Evolutionary conservation across 1,140 invertebrate genomes (phyloP), one percentile per base, ranked within the genome.

Genomic region (Nomia melanderi): DNA sequence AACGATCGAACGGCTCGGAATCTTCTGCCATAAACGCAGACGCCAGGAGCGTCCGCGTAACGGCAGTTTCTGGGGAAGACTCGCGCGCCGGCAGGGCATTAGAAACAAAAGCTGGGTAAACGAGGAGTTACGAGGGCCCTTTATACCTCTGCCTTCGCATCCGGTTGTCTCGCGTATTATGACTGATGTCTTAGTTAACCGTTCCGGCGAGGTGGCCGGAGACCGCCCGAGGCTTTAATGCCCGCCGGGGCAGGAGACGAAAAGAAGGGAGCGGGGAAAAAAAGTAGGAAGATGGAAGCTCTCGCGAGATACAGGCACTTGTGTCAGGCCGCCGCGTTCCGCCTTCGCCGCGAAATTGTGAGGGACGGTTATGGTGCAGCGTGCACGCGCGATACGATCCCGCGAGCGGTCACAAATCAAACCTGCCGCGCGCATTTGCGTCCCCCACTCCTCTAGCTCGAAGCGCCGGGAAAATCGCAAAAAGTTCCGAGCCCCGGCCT

Each of bases 71-170:
- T 56, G 59, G 47, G 56, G 23, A 69, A n/a, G 77, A 79, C 71
- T 17, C 59, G 65, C 39, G 81, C 47, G 69, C 33, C 72, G 31
- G 47, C 27, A 17, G 41, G 63, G 64, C 80, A 77, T 86, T 81
- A 70, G 79, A 81, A 86, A 86, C 59, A 77, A 86, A 86, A 86
- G 84, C 74, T 78, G 66, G 66, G 75, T 66, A 86, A 86, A 86
- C 85, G 85, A 86, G 85, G 54, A 86, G 85, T 86, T 86, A 86
- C 84, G 85, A 82, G 72, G 82, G 69, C 76, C 64, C 79, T 85
- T 85, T 85, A 79, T 81, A 65, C 69, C 76, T 54, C 14, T 57
- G 63, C 80, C 67, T 54, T 72, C 41, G 83, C 82, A 83, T 84
- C 79, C 66, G 67, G 67, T 81, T 85, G 84, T 86, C 84, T 85